These are phyloP conservation scores for Perca flavescens DNA, from an alignment of 2,113 vertebrate species.

Conservation along the genomic window DNA sequence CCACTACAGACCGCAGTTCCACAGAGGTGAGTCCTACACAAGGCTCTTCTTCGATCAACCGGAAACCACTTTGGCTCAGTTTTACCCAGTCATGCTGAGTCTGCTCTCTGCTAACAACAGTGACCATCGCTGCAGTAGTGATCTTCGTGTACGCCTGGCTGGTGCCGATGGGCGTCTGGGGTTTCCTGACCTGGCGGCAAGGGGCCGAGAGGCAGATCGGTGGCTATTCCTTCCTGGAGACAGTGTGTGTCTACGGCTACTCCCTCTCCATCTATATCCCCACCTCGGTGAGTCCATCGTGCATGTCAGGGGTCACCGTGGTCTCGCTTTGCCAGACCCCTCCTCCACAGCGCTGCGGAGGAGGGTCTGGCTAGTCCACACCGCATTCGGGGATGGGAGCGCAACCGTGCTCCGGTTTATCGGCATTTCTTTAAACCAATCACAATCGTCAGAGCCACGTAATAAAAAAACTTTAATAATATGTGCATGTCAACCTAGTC, in stretches of 20 bases:
- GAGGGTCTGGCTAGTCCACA: too few relatives aligned
- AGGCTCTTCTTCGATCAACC: accelerated
- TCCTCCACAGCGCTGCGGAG: too few relatives aligned
- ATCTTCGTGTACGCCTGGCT: slow-evolving; percentile 91
- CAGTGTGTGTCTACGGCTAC: slow-evolving; percentile 90
- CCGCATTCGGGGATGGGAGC: too few relatives aligned
- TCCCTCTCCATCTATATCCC: slow-evolving; percentile 91
- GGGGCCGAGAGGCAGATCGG: slow-evolving; percentile 72
- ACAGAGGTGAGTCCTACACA: slow-evolving; percentile 83
- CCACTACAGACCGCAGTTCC: slow-evolving; percentile 90
- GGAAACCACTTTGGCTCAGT: background rate
- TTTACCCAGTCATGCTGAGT: background rate
- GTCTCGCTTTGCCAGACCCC: too few relatives aligned
- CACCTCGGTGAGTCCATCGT: slow-evolving; percentile 85
- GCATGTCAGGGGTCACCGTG: too few relatives aligned
- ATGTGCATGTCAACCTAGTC: too few relatives aligned
- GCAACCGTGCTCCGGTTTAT: too few relatives aligned
- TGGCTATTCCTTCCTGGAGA: slow-evolving; percentile 90
- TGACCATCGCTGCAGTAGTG: slow-evolving; percentile 85
- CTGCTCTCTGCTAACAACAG: slow-evolving; percentile 75
- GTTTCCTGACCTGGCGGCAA: slow-evolving; percentile 89
- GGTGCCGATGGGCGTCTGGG: slow-evolving; percentile 88
- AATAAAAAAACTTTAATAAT: too few relatives aligned
- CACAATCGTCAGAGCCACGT: too few relatives aligned
- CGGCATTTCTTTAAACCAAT: too few relatives aligned